Percentiles rank a stretch among this genome's conserved stretches.
Evolutionary conservation across 2,113 vertebrate genomes (phyloP).

Genomic region (Formicarius rufipectus): DNA sequence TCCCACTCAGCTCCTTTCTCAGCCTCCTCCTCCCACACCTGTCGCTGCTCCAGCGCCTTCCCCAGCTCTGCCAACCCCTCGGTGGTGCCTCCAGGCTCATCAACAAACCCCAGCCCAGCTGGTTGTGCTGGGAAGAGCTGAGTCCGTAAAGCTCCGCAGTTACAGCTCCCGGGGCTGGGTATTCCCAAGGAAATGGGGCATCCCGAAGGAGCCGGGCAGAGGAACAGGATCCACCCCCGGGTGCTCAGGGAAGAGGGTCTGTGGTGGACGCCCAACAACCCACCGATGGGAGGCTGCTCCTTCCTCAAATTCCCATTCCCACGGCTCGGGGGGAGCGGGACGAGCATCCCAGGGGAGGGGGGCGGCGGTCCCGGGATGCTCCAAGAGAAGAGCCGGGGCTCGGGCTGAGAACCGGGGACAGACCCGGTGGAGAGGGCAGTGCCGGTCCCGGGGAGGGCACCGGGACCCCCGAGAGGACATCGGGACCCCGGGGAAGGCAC

Average conservation of each 20-base stretch:
- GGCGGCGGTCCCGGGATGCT: too few species aligned
- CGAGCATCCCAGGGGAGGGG: accelerated
- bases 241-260: accelerated
- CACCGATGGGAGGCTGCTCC: accelerated
- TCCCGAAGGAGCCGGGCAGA: too few species aligned
- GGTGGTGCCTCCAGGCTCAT: accelerated
- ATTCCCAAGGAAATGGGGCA: not conserved
- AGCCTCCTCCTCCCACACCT: not conserved
- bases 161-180: not conserved
- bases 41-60: not conserved
- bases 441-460: not conserved
- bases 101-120: accelerated
- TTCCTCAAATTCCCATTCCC: accelerated
- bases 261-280: accelerated
- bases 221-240: not conserved
- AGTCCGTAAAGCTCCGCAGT: accelerated
- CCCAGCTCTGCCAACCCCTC: accelerated
- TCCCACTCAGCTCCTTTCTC: accelerated
- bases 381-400: too few species aligned
- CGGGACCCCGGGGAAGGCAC: too few species aligned
- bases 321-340: accelerated
- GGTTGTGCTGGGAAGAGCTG: not conserved
- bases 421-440: not conserved
- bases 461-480: not conserved
- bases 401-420: not conserved